Conservation (phyloP, 2,113 vertebrate species). For the Axis porcinus region DNA sequence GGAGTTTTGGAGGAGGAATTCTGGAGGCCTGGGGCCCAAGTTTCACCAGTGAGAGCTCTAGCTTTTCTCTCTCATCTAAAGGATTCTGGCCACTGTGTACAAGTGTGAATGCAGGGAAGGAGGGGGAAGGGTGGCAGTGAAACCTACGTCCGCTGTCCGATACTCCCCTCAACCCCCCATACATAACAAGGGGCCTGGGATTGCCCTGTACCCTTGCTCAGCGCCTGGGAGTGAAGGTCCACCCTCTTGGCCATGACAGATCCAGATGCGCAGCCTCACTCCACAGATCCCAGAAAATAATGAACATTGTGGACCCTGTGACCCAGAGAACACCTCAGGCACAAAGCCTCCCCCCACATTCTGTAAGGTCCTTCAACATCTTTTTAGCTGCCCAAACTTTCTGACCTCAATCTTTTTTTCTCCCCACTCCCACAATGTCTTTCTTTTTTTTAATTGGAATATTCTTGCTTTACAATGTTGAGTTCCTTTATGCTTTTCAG, state of each 20-base stretch:
- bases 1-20: background rate
- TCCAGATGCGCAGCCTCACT: background rate
- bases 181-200: background rate
- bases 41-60: background rate
- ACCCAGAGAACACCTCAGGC: conserved; percentile 64
- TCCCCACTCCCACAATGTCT: background rate
- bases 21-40: background rate
- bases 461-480: background rate
- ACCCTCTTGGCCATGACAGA: background rate
- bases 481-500: background rate
- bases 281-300: background rate
- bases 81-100: background rate
- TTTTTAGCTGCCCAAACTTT: background rate
- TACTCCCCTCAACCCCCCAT: background rate
- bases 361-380: background rate
- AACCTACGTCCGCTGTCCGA: background rate
- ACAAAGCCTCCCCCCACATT: conserved; percentile 62
- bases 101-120: background rate
- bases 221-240: background rate
- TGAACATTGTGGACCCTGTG: conserved; percentile 51
- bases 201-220: background rate
- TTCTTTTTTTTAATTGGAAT: background rate
- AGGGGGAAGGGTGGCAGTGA: background rate
- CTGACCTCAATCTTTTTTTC: background rate
- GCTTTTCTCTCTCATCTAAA: conserved; percentile 3